These are phyloP conservation scores for Henricia sp. DNA, from an alignment of 53 echinoderm and acorn worm species.

Conservation along the genomic window DNA sequence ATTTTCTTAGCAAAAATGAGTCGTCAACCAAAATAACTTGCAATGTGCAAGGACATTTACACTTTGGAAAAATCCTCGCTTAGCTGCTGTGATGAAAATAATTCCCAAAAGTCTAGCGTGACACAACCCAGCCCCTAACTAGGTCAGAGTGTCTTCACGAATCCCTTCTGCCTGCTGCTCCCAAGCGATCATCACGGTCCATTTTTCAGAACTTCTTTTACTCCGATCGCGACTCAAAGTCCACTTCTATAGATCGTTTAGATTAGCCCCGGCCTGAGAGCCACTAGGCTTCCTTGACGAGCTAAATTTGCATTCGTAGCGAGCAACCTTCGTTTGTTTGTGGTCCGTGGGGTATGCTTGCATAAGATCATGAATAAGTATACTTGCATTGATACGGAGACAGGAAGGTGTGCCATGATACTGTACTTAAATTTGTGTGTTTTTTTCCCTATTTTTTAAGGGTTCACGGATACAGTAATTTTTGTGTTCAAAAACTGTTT, in stretches of 20 bases:
- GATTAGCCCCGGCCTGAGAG: slow-evolving; percentile 6
- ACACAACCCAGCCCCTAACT: slow-evolving; percentile 16
- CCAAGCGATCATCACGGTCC: slow-evolving; percentile 36
- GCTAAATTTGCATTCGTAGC: slow-evolving; percentile 12
- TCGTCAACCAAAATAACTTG: too few species aligned
- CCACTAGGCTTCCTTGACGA: neutral
- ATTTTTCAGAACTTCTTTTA: slow-evolving; percentile 12
- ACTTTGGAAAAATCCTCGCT: too few species aligned
- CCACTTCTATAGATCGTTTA: slow-evolving; percentile 18
- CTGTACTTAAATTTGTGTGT: too few species aligned
- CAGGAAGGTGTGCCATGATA: too few species aligned
- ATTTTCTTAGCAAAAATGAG: too few species aligned
- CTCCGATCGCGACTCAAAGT: slow-evolving; percentile 21
- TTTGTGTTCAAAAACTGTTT: too few species aligned
- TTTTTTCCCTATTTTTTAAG: too few species aligned
- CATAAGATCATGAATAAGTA: too few species aligned
- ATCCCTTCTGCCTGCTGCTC: neutral
- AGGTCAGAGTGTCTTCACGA: slow-evolving; percentile 51
- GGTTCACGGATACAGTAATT: too few species aligned
- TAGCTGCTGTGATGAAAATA: too few species aligned
- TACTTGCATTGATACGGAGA: too few species aligned
- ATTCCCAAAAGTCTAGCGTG: neutral
- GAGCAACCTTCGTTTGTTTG: neutral
- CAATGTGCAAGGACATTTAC: too few species aligned
- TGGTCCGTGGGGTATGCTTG: slow-evolving; percentile 4